A percentile compares a stretch with the other conserved stretches of the same genome.
Evolutionary conservation across 2,888 invertebrate species (phyloP).

Genomic region (Drosophila kambysellisi): DNA sequence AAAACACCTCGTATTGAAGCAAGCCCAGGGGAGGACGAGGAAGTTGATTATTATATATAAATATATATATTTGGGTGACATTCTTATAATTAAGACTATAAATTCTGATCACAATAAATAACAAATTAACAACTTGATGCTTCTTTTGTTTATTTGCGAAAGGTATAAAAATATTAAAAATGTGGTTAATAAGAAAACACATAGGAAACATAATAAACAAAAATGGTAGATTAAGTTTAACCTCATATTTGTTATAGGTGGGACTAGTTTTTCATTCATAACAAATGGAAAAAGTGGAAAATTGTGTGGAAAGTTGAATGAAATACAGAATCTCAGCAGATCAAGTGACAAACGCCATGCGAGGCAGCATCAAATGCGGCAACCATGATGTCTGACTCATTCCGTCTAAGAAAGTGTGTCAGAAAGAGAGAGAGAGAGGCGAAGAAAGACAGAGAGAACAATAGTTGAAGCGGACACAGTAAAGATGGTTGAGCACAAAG

Average conservation of each 20-base stretch:
- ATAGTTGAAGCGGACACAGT: conserved; percentile 16
- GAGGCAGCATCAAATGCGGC: conserved; percentile 38
- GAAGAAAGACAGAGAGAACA: conserved; percentile 7
- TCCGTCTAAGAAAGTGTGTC: conserved; percentile 5
- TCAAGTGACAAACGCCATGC: conserved; percentile 20
- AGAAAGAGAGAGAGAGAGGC: conserved; percentile 3
- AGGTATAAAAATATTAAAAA: too few species aligned
- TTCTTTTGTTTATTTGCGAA: too few species aligned
- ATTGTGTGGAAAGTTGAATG: not conserved
- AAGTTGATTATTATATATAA: too few species aligned
- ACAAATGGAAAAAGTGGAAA: not conserved
- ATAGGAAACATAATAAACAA: not conserved
- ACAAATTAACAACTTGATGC: accelerated
- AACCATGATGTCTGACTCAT: conserved; percentile 47
- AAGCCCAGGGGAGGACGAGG: too few species aligned
- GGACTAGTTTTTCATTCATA: not conserved
- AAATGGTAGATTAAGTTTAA: not conserved
- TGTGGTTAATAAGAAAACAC: too few species aligned
- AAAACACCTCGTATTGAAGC: too few species aligned
- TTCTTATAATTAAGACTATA: too few species aligned
- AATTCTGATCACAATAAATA: too few species aligned
- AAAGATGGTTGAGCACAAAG: conserved; percentile 56
- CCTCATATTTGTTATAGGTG: not conserved
- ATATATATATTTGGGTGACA: too few species aligned
- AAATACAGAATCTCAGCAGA: not conserved